These are phyloP conservation scores for Ormyrus nitidulus DNA, from an alignment of 2,888 invertebrate genomes.

Conservation along the genomic window DNA sequence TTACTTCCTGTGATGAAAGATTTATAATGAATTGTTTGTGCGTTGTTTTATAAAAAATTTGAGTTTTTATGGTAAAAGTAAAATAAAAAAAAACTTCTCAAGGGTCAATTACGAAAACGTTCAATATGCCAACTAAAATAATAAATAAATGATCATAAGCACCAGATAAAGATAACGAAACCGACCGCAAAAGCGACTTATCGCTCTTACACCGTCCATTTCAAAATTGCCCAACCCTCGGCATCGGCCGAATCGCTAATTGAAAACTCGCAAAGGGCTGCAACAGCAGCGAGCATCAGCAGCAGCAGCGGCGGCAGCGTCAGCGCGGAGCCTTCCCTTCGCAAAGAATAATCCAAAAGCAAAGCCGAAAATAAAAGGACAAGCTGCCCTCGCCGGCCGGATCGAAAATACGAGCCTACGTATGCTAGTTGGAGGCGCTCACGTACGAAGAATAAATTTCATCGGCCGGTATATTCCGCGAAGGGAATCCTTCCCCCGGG, in stretches of 20 bases:
- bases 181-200: background rate
- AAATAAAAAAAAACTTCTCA: too few species aligned
- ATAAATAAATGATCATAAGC: too few species aligned
- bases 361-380: background rate
- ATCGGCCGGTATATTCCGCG: constrained; percentile 60
- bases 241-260: constrained; percentile 35
- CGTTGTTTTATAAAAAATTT: too few species aligned
- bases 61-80: too few species aligned
- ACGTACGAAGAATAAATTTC: constrained; percentile 55
- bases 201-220: background rate
- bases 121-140: too few species aligned
- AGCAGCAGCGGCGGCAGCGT: too few species aligned
- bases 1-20: too few species aligned
- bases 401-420: constrained; percentile 49
- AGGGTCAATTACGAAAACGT: too few species aligned
- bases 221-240: constrained; percentile 13
- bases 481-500: constrained; percentile 56
- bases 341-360: background rate
- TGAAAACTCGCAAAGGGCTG: constrained; percentile 30
- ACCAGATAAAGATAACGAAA: too few species aligned
- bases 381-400: background rate
- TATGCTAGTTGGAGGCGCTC: constrained; percentile 30
- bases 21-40: too few species aligned
- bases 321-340: background rate
- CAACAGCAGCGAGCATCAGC: background rate